Percentiles rank a stretch among this genome's conserved stretches.
These are phyloP conservation scores for Amblyjoppa fuscipennis DNA, from an alignment of 2,888 invertebrate species.

Conservation along the genomic window DNA sequence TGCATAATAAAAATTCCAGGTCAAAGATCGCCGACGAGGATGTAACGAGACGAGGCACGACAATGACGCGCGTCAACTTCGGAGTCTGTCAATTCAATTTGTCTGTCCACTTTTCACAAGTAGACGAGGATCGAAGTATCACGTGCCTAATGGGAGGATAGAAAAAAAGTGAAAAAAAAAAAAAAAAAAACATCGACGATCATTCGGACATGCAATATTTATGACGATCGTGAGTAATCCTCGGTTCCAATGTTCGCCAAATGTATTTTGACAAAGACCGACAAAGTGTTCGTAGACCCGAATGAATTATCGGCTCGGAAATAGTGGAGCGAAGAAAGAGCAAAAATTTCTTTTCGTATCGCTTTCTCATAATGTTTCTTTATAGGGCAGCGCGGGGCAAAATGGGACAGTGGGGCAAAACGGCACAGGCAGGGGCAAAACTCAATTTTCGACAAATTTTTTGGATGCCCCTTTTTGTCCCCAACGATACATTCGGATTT, in stretches of 20 bases:
- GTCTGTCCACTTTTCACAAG: neutral
- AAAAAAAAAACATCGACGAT: neutral
- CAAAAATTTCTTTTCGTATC: too few relatives aligned
- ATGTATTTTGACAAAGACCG: neutral
- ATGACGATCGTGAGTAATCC: neutral
- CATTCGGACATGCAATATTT: neutral
- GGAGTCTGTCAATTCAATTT: slow-evolving; percentile 9
- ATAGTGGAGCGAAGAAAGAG: neutral
- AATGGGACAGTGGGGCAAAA: too few relatives aligned
- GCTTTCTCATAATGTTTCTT: too few relatives aligned
- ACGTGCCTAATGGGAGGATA: slow-evolving; percentile 3
- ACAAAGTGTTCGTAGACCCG: neutral
- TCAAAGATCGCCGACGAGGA: neutral
- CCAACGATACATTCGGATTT: too few relatives aligned
- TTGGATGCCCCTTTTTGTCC: too few relatives aligned
- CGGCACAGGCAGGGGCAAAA: too few relatives aligned
- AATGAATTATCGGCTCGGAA: neutral
- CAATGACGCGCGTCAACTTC: neutral
- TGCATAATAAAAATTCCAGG: neutral
- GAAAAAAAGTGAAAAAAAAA: neutral
- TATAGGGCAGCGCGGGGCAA: too few relatives aligned
- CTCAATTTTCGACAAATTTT: too few relatives aligned
- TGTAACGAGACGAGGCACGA: neutral
- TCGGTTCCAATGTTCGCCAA: neutral
- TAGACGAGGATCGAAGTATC: slow-evolving; percentile 4